Base-by-base conservation (phyloP, 2,888 invertebrate species). In the Metallyticus violacea region DNA sequence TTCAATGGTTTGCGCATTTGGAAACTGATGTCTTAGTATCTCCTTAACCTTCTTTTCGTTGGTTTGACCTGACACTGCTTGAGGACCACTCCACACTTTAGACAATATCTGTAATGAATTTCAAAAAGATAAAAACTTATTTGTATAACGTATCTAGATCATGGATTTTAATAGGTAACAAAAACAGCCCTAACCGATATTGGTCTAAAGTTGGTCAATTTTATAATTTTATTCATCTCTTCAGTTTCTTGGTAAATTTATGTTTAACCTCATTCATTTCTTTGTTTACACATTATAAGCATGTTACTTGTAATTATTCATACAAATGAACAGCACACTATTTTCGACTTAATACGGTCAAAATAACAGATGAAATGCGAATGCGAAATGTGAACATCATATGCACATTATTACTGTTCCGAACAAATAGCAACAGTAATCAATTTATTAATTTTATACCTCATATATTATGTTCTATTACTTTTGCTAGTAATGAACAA, bases 1-100 rank as follows among this genome's bases (percentile, higher is more conserved):
- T 90, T 94, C 93, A 86, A 96, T 93, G 81, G 92, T 92, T 9
- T 93, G 93, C 15, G 96, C 95, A 84, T 93, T 92, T 0, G 96
- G 96, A 90, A 96, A 93, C 87, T 90, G 91, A 83, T 90, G 90
- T 87, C 90, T 90, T 85, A 94, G 90, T 87, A 93, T 91, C 77
- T 90, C 89, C 88, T 90, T 90, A 89, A 94, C 92, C 89, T 92
- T 90, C 79, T 91, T 91, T 88, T 91, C 92, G 26, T 91, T 90
- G 85, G 91, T 89, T 89, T 91, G 91, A 22, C 91, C 91, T 81
- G 90, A 90, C 6, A 91, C 88, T 77, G 87, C 89, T 81, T 89
- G 89, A 26, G 90, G 90, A 85, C 92, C 91, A 87, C 90, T 91
- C 92, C 92, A 92, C 29, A 92, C 91, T 85, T 90, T 88, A 6